Conservation (phyloP, 2,888 invertebrate species). For the Limnephilus lunatus region DNA sequence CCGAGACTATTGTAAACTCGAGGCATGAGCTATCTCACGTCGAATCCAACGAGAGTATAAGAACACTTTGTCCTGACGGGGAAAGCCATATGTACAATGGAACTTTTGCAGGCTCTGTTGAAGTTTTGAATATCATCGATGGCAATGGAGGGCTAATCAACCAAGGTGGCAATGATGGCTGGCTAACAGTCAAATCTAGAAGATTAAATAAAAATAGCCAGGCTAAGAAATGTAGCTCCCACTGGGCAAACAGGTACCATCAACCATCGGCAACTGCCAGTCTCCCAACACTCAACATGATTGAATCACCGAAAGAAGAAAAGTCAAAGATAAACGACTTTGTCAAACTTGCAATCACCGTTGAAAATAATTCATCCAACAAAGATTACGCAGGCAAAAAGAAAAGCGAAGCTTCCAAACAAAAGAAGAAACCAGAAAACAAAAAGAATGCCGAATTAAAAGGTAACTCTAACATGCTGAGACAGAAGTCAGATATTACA, state of each 20-base stretch:
- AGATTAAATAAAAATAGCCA: constrained; percentile 78
- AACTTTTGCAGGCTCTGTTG: constrained; percentile 72
- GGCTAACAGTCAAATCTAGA: constrained; percentile 92
- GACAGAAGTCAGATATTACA: constrained; percentile 81
- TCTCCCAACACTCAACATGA: constrained; percentile 83
- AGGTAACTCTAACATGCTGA: constrained; percentile 70
- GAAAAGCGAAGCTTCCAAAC: constrained; percentile 52
- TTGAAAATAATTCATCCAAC: constrained; percentile 53
- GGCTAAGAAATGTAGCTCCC: constrained; percentile 80
- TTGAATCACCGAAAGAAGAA: constrained; percentile 76
- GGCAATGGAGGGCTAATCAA: constrained; percentile 70
- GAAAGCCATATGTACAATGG: constrained; percentile 70
- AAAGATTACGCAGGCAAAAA: constrained; percentile 51
- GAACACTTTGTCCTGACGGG: constrained; percentile 74
- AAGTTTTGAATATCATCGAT: constrained; percentile 75
- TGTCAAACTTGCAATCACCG: constrained; percentile 58
- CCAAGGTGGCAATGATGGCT: constrained; percentile 82
- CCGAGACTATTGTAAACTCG: constrained; percentile 76
- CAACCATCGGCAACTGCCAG: constrained; percentile 91
- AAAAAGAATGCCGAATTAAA: constrained; percentile 54
- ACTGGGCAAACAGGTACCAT: constrained; percentile 87
- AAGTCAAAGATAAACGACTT: constrained; percentile 69
- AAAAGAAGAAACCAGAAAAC: constrained; percentile 60
- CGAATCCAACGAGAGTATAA: constrained; percentile 76
- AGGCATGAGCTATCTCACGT: constrained; percentile 73